Conservation (phyloP, 2,888 invertebrate genomes). For the Oscheius sp. region DNA sequence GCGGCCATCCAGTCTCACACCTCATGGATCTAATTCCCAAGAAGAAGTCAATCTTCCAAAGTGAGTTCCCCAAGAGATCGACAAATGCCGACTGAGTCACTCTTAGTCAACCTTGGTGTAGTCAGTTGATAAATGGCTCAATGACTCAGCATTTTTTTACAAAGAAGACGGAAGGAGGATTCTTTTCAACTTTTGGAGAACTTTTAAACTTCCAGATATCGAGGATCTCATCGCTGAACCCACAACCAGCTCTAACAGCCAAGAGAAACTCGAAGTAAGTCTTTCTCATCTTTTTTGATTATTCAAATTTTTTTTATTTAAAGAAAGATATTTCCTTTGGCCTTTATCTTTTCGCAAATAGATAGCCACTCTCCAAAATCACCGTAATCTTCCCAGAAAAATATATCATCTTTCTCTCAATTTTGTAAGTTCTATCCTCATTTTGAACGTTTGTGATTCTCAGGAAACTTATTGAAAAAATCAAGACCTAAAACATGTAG, state of each 20-base stretch:
- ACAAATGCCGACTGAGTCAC: neutral
- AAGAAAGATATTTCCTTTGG: no score
- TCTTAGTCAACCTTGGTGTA: neutral
- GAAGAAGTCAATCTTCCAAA: conserved; percentile 24
- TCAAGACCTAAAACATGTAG: no score
- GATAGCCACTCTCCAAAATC: no score
- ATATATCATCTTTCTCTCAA: no score
- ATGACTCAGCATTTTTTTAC: neutral
- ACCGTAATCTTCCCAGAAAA: no score
- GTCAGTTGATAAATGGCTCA: neutral
- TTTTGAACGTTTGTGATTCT: neutral
- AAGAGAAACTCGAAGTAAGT: conserved; percentile 21
- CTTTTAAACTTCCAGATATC: conserved; percentile 4
- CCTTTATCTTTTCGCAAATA: no score
- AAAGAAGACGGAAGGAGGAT: neutral
- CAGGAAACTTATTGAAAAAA: no score
- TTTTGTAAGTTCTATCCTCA: no score
- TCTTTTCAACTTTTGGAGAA: neutral
- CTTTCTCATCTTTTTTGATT: neutral
- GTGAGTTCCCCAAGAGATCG: neutral
- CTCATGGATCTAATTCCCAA: conserved; percentile 18
- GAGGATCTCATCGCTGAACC: conserved; percentile 25
- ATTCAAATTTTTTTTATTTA: neutral
- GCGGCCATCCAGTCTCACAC: conserved; percentile 17
- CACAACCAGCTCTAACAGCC: conserved; percentile 18